Evolutionary conservation across 92 coral and sea anemone genomes (phyloP).

Genomic region (Porites evermanni): DNA sequence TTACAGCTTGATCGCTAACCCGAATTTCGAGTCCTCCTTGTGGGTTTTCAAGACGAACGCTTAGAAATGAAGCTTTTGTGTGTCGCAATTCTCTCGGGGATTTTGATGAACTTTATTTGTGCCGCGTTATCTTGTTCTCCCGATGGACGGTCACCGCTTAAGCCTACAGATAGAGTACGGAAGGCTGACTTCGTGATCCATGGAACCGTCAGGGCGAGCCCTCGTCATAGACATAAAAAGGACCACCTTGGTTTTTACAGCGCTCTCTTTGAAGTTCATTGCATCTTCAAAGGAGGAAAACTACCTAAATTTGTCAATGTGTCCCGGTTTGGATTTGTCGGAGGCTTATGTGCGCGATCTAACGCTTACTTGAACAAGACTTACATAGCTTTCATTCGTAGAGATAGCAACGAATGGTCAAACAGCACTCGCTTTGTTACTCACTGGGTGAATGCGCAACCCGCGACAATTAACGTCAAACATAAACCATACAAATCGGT

Average conservation of each 20-base stretch:
- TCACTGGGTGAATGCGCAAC: slow-evolving; percentile 72
- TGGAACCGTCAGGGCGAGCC: slow-evolving; percentile 87
- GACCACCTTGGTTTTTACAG: slow-evolving; percentile 69
- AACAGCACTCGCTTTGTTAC: slow-evolving; percentile 58
- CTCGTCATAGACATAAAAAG: slow-evolving; percentile 47
- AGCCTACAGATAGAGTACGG: slow-evolving; percentile 70
- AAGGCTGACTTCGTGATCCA: slow-evolving; percentile 80
- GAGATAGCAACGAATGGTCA: not conserved
- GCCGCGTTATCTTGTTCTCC: slow-evolving; percentile 82
- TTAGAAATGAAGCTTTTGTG: slow-evolving; percentile 55
- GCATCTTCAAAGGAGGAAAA: slow-evolving; percentile 83
- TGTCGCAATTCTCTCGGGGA: slow-evolving; percentile 49
- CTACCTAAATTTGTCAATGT: slow-evolving; percentile 73
- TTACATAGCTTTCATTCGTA: slow-evolving; percentile 73
- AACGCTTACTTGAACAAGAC: slow-evolving; percentile 82
- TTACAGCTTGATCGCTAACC: slow-evolving; percentile 21
- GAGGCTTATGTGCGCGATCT: slow-evolving; percentile 81
- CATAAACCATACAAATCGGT: slow-evolving; percentile 46
- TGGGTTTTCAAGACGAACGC: not conserved
- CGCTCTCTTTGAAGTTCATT: slow-evolving; percentile 79
- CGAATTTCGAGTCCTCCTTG: slow-evolving; percentile 17
- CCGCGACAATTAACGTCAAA: slow-evolving; percentile 70
- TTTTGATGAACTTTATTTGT: slow-evolving; percentile 51
- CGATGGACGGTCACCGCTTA: slow-evolving; percentile 61
- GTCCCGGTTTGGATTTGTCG: slow-evolving; percentile 81